Evolutionary conservation across 2,113 vertebrate species (phyloP), one percentile per base, ranked within the genome.

Genomic region (Dinomys branickii): DNA sequence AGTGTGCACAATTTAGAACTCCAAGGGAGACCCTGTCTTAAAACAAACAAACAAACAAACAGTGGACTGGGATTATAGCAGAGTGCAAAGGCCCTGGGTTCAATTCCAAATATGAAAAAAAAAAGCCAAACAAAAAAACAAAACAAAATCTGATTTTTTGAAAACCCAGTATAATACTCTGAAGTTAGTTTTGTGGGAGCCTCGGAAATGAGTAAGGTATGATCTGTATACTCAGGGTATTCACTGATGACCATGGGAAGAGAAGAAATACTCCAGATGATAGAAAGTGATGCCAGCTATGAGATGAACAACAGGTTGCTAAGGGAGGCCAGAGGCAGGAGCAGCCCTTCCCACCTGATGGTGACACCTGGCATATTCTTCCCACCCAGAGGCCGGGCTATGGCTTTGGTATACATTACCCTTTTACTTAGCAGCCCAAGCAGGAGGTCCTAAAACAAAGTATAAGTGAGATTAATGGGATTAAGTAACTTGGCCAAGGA

Each of bases 111-210:
- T 75, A 38, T 28, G 11, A 28, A 44, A 41, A 67, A 71, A n/a
- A 71, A 69, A 65, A 33, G 30, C 35, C 69, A 10, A 73, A 44
- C 11, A 78, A 78, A 73, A 71, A 73, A 41, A n/a, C 7, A 33
- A 78, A 50, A 52, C 7, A 33, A 80, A 52, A 54, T 50, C 6
- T 30, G 14, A 9, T 26, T 78, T 77, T 78, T 50, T 3, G 47
- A 78, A 75, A 33, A 16, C 22, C 65, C 50, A 69, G n/a, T 75
- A 93, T 28, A 94, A 67, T 88, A 61, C 1, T 3, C 44, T 85
- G 41, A 75, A 75, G n/a, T 93, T 95, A 85, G 28, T 91, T 94
- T 93, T 91, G 22, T 91, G 41, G 41, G 44, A 88, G 7, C 81
- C 9, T 26, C 47, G 50, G 71, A 93, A 84, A 47, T 80, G 41